Base-by-base conservation (phyloP, 2,113 vertebrate species). In the Ptychochromis oligacanthus region DNA sequence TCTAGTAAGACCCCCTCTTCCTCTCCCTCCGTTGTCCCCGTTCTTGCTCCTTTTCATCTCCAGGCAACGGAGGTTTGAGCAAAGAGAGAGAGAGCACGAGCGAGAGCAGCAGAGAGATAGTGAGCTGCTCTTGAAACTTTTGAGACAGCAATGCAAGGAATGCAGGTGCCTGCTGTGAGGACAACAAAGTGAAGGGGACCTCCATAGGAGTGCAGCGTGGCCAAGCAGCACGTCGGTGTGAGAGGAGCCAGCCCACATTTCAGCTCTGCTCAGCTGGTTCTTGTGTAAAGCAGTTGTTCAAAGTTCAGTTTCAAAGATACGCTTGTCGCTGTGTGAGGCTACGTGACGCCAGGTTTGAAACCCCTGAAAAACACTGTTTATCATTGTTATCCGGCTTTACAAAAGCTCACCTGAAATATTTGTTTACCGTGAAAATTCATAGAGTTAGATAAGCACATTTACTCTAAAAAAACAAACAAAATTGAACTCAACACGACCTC, bases 121-220 rank as follows among this genome's bases (percentile, higher is more conserved):
- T 20, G 76, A 81, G 87, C 88, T 62, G 81, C 87, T 90, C 86
- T 87, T 87, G 84, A 85, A 91, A 93, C 90, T 89, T 93, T 78
- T 89, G 89, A 94, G 89, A 86, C 89, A 93, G 93, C 91, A 93
- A 95, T 95, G 91, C 87, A 74, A 91, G 93, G 95, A 95, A 95
- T 95, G 93, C 93, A 94, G 93, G 93, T 93, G 90, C 93, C 93
- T 83, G 91, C 94, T 93, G 91, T 90, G 93, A 93, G 84, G 87
- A 89, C 93, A 94, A 93, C 91, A 93, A 92, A 94, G 93, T 90
- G 91, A 90, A 89, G 87, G 84, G 91, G 92, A 93, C 91, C 91
- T 93, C 83, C 60, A 65, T 52, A 77, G 88, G 86, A 86, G 87
- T 54, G 72, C 86, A 65, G 90, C 5, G 79, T 86, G 90, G 87